Percentiles rank a stretch among this genome's conserved stretches.
phyloP scores from a whole-genome alignment of 2,113 vertebrate genomes.

The Pogona vitticeps region DNA sequence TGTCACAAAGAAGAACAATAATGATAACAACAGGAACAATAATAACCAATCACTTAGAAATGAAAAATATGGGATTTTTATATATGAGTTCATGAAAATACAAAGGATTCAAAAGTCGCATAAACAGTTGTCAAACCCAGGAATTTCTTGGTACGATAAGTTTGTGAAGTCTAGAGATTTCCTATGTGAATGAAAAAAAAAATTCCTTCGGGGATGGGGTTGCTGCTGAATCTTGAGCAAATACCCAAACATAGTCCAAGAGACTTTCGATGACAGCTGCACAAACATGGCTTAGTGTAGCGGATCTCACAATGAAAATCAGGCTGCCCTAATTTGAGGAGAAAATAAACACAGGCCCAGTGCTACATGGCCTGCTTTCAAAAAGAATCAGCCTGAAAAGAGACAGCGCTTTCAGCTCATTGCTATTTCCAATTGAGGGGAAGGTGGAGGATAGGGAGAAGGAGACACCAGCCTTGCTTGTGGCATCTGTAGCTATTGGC shows the following conservation, averaged over 20 bases:
- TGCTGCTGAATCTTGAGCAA: slow-evolving; percentile 14
- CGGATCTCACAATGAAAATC: slow-evolving; percentile 68
- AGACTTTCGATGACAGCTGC: slow-evolving; percentile 62
- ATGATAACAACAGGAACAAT: no score
- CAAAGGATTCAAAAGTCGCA: background rate
- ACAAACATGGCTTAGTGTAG: slow-evolving; percentile 57
- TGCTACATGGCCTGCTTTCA: slow-evolving; percentile 63
- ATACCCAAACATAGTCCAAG: background rate
- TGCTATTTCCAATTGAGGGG: accelerated
- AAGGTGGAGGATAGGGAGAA: background rate
- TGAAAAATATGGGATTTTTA: background rate
- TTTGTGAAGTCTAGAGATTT: background rate
- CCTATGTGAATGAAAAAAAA: background rate
- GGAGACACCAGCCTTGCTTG: background rate
- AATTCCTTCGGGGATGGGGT: background rate
- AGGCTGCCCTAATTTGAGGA: slow-evolving; percentile 59
- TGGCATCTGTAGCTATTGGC: slow-evolving; percentile 8
- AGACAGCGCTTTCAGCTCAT: slow-evolving; percentile 34
- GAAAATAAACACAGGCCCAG: slow-evolving; percentile 67
- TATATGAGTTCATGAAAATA: background rate
- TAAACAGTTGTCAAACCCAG: background rate
- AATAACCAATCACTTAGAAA: background rate
- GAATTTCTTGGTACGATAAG: slow-evolving; percentile 16
- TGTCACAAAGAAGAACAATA: no score
- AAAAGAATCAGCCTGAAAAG: slow-evolving; percentile 66